phyloP scores from a whole-genome alignment of 2,113 vertebrate species.

The Mesoclemmys tuberculata region DNA sequence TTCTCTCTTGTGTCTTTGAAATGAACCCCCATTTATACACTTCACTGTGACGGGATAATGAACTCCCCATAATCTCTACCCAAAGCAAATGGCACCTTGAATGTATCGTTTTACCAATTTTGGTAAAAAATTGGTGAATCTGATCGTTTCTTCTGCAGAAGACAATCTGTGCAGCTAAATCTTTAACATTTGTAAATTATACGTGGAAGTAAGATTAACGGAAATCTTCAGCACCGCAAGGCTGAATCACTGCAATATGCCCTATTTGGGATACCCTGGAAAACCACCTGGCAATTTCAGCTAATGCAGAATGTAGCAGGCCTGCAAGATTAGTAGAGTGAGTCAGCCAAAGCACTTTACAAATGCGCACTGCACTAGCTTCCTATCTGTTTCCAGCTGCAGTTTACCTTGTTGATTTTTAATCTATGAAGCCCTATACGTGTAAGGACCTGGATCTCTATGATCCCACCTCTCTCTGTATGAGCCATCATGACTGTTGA shows the following conservation, averaged over 20 bases:
- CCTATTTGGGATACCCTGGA: conserved; percentile 15
- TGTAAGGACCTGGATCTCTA: neutral
- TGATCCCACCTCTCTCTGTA: neutral
- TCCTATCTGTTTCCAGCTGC: neutral
- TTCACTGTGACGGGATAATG: neutral
- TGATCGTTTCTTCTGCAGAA: neutral
- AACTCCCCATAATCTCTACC: neutral
- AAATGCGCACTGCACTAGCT: neutral
- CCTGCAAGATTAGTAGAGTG: rapidly evolving
- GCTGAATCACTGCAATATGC: neutral
- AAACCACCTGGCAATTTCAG: neutral
- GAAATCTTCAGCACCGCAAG: neutral
- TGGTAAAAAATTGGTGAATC: neutral
- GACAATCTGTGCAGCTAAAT: neutral
- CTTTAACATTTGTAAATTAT: neutral
- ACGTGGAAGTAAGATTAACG: neutral
- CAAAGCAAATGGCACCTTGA: neutral
- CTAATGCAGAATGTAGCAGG: neutral
- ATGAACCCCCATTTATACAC: neutral
- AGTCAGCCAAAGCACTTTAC: rapidly evolving
- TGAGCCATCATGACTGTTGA: neutral
- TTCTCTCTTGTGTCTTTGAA: neutral
- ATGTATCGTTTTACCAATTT: neutral
- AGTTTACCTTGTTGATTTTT: neutral
- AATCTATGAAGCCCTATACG: neutral